Evolutionary conservation across 1,140 invertebrate species (phyloP).

Genomic region (Drosophila kikkawai): DNA sequence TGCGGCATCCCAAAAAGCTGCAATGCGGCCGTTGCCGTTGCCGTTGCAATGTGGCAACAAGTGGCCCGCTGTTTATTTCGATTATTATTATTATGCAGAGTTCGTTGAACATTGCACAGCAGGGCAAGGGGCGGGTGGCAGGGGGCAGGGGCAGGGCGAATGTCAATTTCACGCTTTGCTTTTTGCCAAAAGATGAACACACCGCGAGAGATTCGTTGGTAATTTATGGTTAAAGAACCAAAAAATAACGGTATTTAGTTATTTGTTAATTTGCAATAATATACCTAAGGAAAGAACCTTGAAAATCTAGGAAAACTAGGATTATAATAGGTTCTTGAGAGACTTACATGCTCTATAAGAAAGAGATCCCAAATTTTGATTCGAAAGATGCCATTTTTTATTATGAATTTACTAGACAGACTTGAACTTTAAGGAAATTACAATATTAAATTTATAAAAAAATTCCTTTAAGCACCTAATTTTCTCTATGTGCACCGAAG

Average conservation of each 20-base stretch:
- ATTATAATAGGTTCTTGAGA: no score
- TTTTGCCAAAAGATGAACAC: slow-evolving; percentile 36
- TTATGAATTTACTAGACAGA: no score
- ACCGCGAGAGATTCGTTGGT: not conserved
- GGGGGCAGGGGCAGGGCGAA: slow-evolving; percentile 34
- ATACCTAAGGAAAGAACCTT: no score
- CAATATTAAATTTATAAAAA: not conserved
- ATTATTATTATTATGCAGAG: slow-evolving; percentile 63
- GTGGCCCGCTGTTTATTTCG: slow-evolving; percentile 32
- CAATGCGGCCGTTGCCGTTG: slow-evolving; percentile 13
- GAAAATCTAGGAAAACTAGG: no score
- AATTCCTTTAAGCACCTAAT: rapidly evolving
- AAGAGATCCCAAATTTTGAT: no score
- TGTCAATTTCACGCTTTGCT: slow-evolving; percentile 76
- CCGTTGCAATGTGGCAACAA: slow-evolving; percentile 42
- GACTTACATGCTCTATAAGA: no score
- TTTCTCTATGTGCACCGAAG: slow-evolving; percentile 28
- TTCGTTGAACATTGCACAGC: slow-evolving; percentile 76
- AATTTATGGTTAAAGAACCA: not conserved
- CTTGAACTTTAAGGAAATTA: no score
- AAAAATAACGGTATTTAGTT: not conserved
- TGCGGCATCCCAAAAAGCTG: slow-evolving; percentile 42
- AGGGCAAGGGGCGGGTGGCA: slow-evolving; percentile 36
- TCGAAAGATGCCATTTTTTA: no score
- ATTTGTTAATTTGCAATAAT: not conserved